Percentiles rank a stretch among this genome's conserved stretches.
These are phyloP conservation scores for Drosophila pullipes DNA, from an alignment of 2,888 invertebrate genomes.

Conservation along the genomic window DNA sequence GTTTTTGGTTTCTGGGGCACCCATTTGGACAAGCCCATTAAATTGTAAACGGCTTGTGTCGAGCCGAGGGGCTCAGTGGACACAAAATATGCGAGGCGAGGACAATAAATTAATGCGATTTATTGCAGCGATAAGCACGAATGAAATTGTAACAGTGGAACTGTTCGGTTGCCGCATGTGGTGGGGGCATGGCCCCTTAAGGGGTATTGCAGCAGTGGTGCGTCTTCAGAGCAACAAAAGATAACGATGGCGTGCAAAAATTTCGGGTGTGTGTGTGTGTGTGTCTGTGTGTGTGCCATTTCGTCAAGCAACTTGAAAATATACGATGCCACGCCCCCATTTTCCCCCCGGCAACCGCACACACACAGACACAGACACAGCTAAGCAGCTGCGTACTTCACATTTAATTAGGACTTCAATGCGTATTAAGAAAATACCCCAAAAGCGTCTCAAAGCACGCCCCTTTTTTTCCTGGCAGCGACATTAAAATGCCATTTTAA, in stretches of 20 bases:
- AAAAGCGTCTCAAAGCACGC: conserved; percentile 65
- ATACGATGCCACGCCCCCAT: conserved; percentile 54
- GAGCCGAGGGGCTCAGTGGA: conserved; percentile 63
- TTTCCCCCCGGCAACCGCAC: not conserved
- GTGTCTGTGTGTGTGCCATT: conserved; percentile 23
- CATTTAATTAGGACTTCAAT: conserved; percentile 75
- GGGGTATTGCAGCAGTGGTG: conserved; percentile 31
- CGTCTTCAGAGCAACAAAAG: conserved; percentile 47
- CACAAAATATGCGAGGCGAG: conserved; percentile 75
- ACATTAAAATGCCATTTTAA: conserved; percentile 75
- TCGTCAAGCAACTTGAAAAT: conserved; percentile 50
- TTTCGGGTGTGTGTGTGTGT: conserved; percentile 11
- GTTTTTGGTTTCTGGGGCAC: conserved; percentile 14
- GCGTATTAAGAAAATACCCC: conserved; percentile 73
- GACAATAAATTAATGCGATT: conserved; percentile 85
- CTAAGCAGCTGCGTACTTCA: conserved; percentile 67
- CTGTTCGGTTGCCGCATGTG: conserved; percentile 9
- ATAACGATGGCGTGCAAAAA: conserved; percentile 71
- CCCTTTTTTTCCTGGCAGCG: conserved; percentile 29
- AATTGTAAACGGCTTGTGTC: conserved; percentile 55
- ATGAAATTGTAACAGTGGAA: conserved; percentile 36
- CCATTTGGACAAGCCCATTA: conserved; percentile 72
- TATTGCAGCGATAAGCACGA: conserved; percentile 83
- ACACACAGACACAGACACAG: conserved; percentile 16
- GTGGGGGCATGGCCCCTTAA: conserved; percentile 14